A percentile compares a stretch with the other conserved stretches of the same genome.
Evolutionary conservation across 92 coral and sea anemone species (phyloP).

Genomic region (Ricordea florida): DNA sequence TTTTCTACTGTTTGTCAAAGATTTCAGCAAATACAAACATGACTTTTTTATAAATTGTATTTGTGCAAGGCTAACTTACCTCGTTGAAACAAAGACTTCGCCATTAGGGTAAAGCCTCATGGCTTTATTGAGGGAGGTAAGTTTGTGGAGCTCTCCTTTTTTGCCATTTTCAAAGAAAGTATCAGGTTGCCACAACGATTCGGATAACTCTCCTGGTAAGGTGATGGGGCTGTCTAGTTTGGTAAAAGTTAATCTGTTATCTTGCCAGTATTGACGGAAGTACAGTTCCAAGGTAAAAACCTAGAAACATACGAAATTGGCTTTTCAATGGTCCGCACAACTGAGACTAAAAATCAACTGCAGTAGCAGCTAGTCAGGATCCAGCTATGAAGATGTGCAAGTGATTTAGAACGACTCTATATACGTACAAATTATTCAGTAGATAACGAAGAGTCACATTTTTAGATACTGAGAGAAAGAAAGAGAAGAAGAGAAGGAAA

Average conservation of each 20-base stretch:
- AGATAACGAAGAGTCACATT: no score
- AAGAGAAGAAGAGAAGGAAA: no score
- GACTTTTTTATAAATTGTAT: background rate
- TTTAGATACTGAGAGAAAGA: no score
- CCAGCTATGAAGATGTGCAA: no score
- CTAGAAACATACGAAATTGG: constrained; percentile 17
- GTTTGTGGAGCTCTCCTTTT: constrained; percentile 59
- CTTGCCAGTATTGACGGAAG: constrained; percentile 80
- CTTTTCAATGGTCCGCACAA: background rate
- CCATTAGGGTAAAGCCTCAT: constrained; percentile 66
- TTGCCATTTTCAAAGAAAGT: constrained; percentile 76
- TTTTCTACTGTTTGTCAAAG: background rate
- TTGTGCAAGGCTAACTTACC: constrained; percentile 32
- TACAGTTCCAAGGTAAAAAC: constrained; percentile 72
- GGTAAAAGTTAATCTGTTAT: constrained; percentile 58
- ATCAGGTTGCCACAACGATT: constrained; percentile 82
- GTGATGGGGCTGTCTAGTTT: constrained; percentile 36
- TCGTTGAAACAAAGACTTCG: constrained; percentile 50
- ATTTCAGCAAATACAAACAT: background rate
- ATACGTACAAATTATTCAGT: no score
- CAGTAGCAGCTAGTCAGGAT: no score
- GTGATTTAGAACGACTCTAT: no score
- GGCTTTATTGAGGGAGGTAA: constrained; percentile 65
- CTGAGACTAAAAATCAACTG: no score
- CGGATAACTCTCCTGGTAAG: constrained; percentile 56